Evolutionary conservation across 2,797 vertebrate genomes (phyloP).

Genomic region (Hypotaenidia okinawae): DNA sequence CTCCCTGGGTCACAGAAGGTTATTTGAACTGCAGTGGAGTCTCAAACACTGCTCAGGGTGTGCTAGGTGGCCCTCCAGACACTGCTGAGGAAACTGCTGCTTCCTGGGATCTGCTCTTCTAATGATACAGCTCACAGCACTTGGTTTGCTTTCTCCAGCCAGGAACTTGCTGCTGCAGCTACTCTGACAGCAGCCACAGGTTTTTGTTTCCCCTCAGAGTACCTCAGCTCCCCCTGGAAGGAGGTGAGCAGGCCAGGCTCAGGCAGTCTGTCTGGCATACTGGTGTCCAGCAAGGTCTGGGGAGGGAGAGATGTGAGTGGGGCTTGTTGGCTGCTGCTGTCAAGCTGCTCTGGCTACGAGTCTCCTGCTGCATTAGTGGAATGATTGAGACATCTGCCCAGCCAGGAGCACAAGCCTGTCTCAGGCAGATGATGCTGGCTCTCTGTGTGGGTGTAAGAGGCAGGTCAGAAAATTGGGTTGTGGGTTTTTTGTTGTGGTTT

Average conservation of each 20-base stretch:
- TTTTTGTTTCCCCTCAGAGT: accelerated
- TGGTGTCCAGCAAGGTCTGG: not conserved
- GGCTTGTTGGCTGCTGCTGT: not conserved
- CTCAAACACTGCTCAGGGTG: not conserved
- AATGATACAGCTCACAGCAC: accelerated
- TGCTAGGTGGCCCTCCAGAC: not conserved
- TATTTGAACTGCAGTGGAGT: not conserved
- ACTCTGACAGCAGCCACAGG: not conserved
- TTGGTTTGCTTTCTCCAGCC: not conserved
- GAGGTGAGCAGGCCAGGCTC: not conserved
- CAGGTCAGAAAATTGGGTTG: not conserved
- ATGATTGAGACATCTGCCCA: not conserved
- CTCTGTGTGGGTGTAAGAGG: not conserved
- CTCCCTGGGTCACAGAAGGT: not conserved
- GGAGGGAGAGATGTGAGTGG: not conserved
- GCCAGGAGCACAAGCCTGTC: not conserved
- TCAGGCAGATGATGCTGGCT: not conserved
- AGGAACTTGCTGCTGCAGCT: not conserved
- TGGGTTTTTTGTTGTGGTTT: not conserved
- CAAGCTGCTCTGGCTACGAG: not conserved
- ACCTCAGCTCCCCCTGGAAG: not conserved
- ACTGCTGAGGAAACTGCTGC: not conserved
- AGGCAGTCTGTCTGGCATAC: not conserved
- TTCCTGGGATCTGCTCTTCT: not conserved
- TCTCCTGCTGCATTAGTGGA: not conserved